A percentile compares a stretch with the other conserved stretches of the same genome.
These are phyloP conservation scores for Melipona beecheii DNA, from an alignment of 2,888 invertebrate species.

Conservation along the genomic window DNA sequence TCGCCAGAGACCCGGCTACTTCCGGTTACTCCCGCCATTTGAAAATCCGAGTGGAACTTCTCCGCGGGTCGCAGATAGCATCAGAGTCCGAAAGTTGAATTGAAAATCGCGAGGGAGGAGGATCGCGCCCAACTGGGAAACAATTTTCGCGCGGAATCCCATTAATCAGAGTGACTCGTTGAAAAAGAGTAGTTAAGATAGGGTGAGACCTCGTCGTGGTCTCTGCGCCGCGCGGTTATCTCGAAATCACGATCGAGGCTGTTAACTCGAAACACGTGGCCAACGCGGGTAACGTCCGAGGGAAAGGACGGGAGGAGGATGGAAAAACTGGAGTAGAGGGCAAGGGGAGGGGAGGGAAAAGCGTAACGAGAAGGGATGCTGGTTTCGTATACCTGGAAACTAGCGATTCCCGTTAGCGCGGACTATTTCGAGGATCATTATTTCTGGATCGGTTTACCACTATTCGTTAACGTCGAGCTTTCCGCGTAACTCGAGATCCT, in stretches of 20 bases:
- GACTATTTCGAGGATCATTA: conserved; percentile 72
- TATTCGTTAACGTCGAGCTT: conserved; percentile 73
- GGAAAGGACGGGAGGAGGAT: not conserved
- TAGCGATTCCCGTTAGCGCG: conserved; percentile 56
- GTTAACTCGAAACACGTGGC: conserved; percentile 58
- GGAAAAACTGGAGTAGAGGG: not conserved
- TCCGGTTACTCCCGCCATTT: not conserved
- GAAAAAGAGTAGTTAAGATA: conserved; percentile 45
- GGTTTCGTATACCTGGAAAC: conserved; percentile 45
- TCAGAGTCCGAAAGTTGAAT: conserved; percentile 28
- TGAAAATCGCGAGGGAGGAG: conserved; percentile 1
- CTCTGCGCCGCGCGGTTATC: conserved; percentile 31
- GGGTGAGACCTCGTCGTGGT: conserved; percentile 39
- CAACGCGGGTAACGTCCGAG: conserved; percentile 6
- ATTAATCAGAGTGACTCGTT: conserved; percentile 62
- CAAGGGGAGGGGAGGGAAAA: not conserved
- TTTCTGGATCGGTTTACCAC: conserved; percentile 73
- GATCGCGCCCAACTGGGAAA: conserved; percentile 31
- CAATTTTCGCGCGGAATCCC: conserved; percentile 55
- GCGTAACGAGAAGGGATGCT: conserved; percentile 8
- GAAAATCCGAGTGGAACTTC: not conserved
- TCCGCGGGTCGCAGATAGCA: conserved; percentile 2
- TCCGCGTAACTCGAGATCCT: conserved; percentile 70
- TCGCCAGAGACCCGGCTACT: not conserved
- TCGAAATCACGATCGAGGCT: conserved; percentile 52